Evolutionary conservation across 2,113 vertebrate genomes (phyloP), one percentile per base, ranked within the genome.

Genomic region (Lepidothrix coronata): DNA sequence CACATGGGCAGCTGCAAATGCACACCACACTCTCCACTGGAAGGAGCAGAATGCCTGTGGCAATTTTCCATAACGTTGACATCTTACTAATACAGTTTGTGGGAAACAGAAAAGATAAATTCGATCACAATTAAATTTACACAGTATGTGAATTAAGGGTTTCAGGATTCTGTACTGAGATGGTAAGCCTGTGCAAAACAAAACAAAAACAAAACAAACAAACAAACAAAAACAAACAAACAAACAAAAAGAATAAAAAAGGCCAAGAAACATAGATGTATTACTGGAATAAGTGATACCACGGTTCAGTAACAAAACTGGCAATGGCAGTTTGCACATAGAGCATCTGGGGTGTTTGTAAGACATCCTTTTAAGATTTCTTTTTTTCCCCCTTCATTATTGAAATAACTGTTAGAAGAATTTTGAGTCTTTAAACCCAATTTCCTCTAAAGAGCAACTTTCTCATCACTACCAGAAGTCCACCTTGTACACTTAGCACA

Each of bases 1-100:
- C 2, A 1, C 41, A 7, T 1, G 18, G 17, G 20, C 22, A 76
- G 28, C 54, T 44, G 30, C 41, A 52, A 41, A 7, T 1, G 35
- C 0, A 1, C 49, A 70, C 25, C 28, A 52, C 1, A 0, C 30
- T 70, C 49, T 37, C 17, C 31, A n/a, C 18, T 24, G 51, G 31
- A 65, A 88, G 41, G 2, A 52, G 13, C 6, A 17, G 28, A 78
- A 78, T 1, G 27, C 6, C 51, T 51, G 14, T 22, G 31, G 59
- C 46, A 58, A 25, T 48, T 51, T 83, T 54, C 18, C 17, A 58
- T 31, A 33, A n/a, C 24, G 30, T 86, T 33, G 66, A 48, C 14
- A 15, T 44, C 41, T 52, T 35, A 62, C 14, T 18, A 11, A 39
- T 74, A 83, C 28, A 44, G 48, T 9, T 39, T 51, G 25, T 33